Base-by-base conservation (phyloP, 2,797 vertebrate genomes). In the Astyanax mexicanus region DNA sequence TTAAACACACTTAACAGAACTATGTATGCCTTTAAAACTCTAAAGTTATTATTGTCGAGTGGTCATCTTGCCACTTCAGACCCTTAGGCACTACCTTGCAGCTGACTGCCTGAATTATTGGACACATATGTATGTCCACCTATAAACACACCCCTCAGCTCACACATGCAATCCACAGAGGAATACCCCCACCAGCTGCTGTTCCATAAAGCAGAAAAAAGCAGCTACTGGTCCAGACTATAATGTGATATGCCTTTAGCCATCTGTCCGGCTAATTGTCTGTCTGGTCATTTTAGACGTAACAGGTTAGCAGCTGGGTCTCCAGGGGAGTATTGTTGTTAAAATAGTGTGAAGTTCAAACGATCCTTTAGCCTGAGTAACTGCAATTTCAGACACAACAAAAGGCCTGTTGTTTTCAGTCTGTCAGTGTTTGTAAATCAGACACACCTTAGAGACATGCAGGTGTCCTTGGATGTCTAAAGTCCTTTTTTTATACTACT, bases 151-250 rank as follows among this genome's bases (percentile, higher is more conserved):
- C 64, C 40, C 57, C 69, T 64, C 32, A 67, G 17, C 62, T 51
- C 60, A 75, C 51, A 52, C 37, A 71, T 27, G 23, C 49, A 74
- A 79, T 81, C 75, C 75, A 21, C 8, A 19, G 25, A 61, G 23
- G 76, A 68, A 47, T 70, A 78, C 71, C 74, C 49, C 74, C 49
- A 58, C 76, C 74, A 69, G 83, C 87, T 86, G 87, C 81, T 67
- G 81, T 70, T 74, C 69, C 1, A 11, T 47, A 72, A 38, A 84
- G 77, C 77, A 74, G 79, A 71, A 62, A 10, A 66, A n/a, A 74
- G 79, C 82, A 85, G 85, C 73, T 75, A 69, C 73, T 75, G 40
- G 51, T 57, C 67, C 27, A 68, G 61, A 60, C 45, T 81, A 42
- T 60, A 19, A 45, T 65, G 47, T 38, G 51, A 69, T 52, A 29